A percentile compares a stretch with the other conserved stretches of the same genome.
Evolutionary conservation across 92 coral and sea anemone genomes (phyloP).

Genomic region (Epizoanthus ramosus): DNA sequence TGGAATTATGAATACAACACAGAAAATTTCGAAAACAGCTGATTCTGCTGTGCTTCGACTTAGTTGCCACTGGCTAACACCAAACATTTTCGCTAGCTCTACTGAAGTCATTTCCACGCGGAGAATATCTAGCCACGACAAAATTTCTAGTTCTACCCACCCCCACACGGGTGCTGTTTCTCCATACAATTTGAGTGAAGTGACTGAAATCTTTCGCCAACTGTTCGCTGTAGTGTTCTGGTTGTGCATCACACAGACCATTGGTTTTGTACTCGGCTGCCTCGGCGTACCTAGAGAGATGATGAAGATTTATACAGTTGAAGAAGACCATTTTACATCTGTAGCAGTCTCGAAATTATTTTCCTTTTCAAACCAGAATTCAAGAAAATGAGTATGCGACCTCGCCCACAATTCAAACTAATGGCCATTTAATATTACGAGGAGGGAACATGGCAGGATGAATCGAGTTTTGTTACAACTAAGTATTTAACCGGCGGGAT

Average conservation of each 20-base stretch:
- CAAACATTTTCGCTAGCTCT: slow-evolving; percentile 20
- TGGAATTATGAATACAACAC: not conserved
- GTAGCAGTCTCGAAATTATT: too few relatives aligned
- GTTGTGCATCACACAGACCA: slow-evolving; percentile 4
- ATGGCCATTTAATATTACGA: too few relatives aligned
- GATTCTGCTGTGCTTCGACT: not conserved
- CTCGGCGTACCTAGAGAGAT: slow-evolving; percentile 25
- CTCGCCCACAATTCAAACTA: too few relatives aligned
- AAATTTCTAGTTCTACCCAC: slow-evolving; percentile 41
- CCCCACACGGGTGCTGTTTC: slow-evolving; percentile 44
- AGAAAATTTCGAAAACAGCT: not conserved
- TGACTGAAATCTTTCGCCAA: not conserved
- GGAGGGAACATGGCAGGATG: too few relatives aligned
- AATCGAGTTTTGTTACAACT: too few relatives aligned
- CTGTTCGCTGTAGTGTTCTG: slow-evolving; percentile 2
- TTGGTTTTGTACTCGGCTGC: not conserved
- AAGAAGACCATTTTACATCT: too few relatives aligned
- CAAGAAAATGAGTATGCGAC: too few relatives aligned
- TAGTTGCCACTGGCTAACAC: slow-evolving; percentile 16
- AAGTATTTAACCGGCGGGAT: too few relatives aligned
- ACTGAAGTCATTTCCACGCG: slow-evolving; percentile 35
- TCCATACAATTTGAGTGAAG: slow-evolving; percentile 32
- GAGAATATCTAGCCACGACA: slow-evolving; percentile 32
- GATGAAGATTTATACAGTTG: too few relatives aligned
- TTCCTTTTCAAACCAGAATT: too few relatives aligned